Conservation (phyloP, 2,888 invertebrate species). For the Panzeria rudis region DNA sequence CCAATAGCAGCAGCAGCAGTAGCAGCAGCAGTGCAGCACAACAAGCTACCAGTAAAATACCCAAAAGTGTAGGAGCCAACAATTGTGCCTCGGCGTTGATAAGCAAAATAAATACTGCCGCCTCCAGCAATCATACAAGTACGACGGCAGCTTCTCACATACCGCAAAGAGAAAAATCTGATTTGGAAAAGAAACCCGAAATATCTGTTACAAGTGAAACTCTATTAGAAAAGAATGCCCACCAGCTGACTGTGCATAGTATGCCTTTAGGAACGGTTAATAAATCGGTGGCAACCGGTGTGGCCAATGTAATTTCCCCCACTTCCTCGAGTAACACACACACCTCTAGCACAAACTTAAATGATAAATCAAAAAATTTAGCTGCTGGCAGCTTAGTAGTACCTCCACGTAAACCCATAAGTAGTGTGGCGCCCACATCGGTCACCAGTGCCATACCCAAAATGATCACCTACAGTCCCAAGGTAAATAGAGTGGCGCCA, state of each 20-base stretch:
- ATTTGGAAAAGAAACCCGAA: conserved; percentile 75
- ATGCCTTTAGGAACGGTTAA: conserved; percentile 84
- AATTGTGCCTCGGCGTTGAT: conserved; percentile 77
- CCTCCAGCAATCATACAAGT: conserved; percentile 2
- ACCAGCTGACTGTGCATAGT: conserved; percentile 85
- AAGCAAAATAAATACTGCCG: conserved; percentile 76
- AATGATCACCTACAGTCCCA: conserved; percentile 83
- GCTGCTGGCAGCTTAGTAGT: conserved; percentile 80
- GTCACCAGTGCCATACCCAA: conserved; percentile 84
- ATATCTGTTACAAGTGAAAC: conserved; percentile 80
- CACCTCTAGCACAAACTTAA: conserved; percentile 73
- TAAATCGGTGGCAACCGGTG: conserved; percentile 82
- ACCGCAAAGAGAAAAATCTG: conserved; percentile 63
- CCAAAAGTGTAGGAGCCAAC: conserved; percentile 77
- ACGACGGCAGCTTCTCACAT: conserved; percentile 36
- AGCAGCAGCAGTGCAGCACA: background rate
- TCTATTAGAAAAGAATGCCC: conserved; percentile 79
- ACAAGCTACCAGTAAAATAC: conserved; percentile 77
- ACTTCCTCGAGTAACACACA: conserved; percentile 71
- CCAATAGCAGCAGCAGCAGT: conserved; percentile 38
- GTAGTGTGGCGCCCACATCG: conserved; percentile 92
- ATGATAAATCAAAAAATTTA: conserved; percentile 82
- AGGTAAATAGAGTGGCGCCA: conserved; percentile 84
- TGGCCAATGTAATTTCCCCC: conserved; percentile 77
- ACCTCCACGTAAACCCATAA: conserved; percentile 90